Percentiles rank a stretch among this genome's conserved stretches.
Conservation (phyloP, 2,888 invertebrate species). For the Eueremaeus valkanovi region DNA sequence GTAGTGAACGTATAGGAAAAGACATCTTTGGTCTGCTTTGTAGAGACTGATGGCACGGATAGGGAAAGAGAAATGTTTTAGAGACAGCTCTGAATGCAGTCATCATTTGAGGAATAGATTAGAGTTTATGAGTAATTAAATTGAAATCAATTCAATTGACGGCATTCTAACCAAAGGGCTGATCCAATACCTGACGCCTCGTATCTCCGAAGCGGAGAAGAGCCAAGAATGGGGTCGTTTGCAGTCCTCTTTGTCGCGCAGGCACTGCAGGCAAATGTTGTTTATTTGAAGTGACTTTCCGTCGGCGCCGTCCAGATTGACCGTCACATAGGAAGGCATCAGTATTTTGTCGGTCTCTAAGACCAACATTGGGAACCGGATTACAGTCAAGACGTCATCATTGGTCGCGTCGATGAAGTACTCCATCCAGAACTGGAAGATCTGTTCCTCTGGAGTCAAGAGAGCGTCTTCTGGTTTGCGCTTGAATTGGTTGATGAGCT, state of each 20-base stretch:
- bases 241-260: conserved; percentile 64
- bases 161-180: not conserved
- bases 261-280: conserved; percentile 74
- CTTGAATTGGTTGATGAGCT: conserved; percentile 80
- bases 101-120: not conserved
- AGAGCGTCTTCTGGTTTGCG: conserved; percentile 70
- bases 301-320: conserved; percentile 89
- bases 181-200: conserved; percentile 67
- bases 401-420: conserved; percentile 93
- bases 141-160: not conserved
- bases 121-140: not conserved
- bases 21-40: conserved; percentile 89
- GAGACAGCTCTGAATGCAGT: too few species aligned
- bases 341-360: conserved; percentile 86
- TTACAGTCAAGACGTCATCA: conserved; percentile 67
- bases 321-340: conserved; percentile 92
- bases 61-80: too few species aligned
- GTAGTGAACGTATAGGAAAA: conserved; percentile 94
- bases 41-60: too few species aligned
- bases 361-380: conserved; percentile 83
- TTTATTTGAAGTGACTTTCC: conserved; percentile 77
- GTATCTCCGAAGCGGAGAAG: conserved; percentile 82
- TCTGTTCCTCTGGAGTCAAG: conserved; percentile 67
- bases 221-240: conserved; percentile 78
- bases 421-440: conserved; percentile 97